Conservation (phyloP, 2,113 vertebrate genomes). For the Halcyon malimbica region DNA sequence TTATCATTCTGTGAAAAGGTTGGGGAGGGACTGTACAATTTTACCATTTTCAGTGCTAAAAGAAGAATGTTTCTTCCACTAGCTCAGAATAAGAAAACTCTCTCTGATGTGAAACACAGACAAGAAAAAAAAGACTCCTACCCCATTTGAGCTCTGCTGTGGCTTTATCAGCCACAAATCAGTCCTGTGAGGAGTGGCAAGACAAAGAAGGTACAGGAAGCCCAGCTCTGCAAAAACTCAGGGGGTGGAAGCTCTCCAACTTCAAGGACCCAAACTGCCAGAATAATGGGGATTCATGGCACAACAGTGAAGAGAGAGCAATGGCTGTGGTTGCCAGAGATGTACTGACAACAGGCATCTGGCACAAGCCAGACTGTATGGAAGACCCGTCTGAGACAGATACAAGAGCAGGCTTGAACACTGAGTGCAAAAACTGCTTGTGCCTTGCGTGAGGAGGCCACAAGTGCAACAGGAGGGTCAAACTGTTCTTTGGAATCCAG, state of each 20-base stretch:
- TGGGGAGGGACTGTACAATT: neutral
- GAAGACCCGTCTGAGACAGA: neutral
- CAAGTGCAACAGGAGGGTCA: neutral
- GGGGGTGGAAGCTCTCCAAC: constrained; percentile 2
- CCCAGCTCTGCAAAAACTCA: constrained; percentile 59
- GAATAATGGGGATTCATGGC: neutral
- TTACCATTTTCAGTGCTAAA: neutral
- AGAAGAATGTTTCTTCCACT: neutral
- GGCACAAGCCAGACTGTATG: neutral
- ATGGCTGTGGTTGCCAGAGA: neutral
- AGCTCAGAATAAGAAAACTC: neutral
- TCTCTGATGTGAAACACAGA: neutral
- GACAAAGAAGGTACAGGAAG: constrained; percentile 67
- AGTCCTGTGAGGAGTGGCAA: constrained; percentile 38
- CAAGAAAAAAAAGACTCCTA: neutral
- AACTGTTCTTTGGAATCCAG: neutral
- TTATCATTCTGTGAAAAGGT: neutral
- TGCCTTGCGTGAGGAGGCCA: neutral
- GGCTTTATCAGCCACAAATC: constrained; percentile 60
- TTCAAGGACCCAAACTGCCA: constrained; percentile 9
- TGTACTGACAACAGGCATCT: neutral
- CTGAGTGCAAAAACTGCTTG: neutral
- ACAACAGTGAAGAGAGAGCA: neutral
- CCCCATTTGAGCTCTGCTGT: neutral
- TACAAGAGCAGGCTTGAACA: neutral